Base-by-base conservation (phyloP, 2,888 invertebrate species). In the Nezara viridula region DNA sequence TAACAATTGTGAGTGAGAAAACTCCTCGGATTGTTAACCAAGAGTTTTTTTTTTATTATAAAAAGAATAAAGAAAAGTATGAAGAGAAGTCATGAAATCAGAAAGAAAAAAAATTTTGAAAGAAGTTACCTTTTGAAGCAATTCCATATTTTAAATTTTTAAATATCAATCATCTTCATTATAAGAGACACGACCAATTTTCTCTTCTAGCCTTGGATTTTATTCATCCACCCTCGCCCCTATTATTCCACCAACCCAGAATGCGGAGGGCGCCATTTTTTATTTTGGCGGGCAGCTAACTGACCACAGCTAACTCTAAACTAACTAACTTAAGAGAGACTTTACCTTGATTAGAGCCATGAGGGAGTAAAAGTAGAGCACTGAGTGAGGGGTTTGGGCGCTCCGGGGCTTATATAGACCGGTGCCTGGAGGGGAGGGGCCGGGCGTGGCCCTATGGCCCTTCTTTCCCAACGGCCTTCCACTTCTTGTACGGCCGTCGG, bases 271-370 rank as follows among this genome's bases (percentile, higher is more conserved):
- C 40, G n/a, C 44, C 40, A 44, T 81, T 40, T 81, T 81, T 47
- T n/a, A 32, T 47, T 77, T 77, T 40, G 44, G 44, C n/a, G 81
- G 81, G 24, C 44, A 81, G 40, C 14, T 44, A 81, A 81, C 44
- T 81, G 40, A 47, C 81, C 81, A 44, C 40, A 81, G 81, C n/a
- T 44, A 44, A 73, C 66, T 73, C 32, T 73, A 73, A 37, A 37
- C 19, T 73, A 27, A 77, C 77, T 77, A 81, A 81, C 44, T 81
- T 50, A 86, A 86, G 55, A 32, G 60, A 86, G 86, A 88, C 73
- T 88, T 88, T 88, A 88, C 88, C 88, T 88, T 88, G 88, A 88
- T 88, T 77, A 88, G 88, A 77, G 55, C 88, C 88, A 88, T 88
- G 88, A 60, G 88, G 40, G 60, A 77, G 77, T 66, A 88, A 88